Evolutionary conservation across 2,113 vertebrate genomes (phyloP), one percentile per base, ranked within the genome.

Genomic region (Melospiza georgiana): DNA sequence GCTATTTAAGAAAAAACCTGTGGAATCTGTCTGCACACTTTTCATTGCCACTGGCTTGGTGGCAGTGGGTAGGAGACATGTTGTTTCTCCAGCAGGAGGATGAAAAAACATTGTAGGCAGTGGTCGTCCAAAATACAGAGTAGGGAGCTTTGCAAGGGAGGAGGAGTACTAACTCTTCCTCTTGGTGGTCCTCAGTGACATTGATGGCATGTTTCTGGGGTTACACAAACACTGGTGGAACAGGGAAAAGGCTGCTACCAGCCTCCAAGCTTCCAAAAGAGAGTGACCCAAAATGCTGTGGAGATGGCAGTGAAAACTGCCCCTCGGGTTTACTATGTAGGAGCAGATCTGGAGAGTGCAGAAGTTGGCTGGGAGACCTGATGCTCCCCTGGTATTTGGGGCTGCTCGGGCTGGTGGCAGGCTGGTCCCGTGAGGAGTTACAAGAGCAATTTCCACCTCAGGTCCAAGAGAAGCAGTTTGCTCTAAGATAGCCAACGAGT

Each of bases 241-340:
- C 12, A 12, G 55, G 41, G n/a, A 37, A 23, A 33, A 62, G 5
- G 1, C 28, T 59, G 41, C 65, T 33, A 2, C 39, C 43, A 51
- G 48, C 43, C 37, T 75, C 79, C 52, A 41, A 2, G 28, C 16
- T 63, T 9, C 54, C 48, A 21, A 49, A 75, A 39, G 23, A 17
- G 35, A 30, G 55, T 33, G 28, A 33, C 67, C 37, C 39, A 15
- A 49, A 9, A 22, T 4, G 39, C 12, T 13, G 28, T 17, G 57
- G 51, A 35, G 51, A 14, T 43, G n/a, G 6, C 31, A 7, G 65
- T 33, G 61, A 24, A 28, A 30, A 2, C n/a, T 12, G 11, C 31
- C 24, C 1, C 1, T 10, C 2, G 3, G n/a, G 33, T 39, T 39
- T 39, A 39, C 39, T 39, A 12, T 14, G 7, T 25, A 12, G 51